A percentile compares a stretch with the other conserved stretches of the same genome.
Conservation (phyloP, 2,113 vertebrate species). For the Campylomormyrus numenius region DNA sequence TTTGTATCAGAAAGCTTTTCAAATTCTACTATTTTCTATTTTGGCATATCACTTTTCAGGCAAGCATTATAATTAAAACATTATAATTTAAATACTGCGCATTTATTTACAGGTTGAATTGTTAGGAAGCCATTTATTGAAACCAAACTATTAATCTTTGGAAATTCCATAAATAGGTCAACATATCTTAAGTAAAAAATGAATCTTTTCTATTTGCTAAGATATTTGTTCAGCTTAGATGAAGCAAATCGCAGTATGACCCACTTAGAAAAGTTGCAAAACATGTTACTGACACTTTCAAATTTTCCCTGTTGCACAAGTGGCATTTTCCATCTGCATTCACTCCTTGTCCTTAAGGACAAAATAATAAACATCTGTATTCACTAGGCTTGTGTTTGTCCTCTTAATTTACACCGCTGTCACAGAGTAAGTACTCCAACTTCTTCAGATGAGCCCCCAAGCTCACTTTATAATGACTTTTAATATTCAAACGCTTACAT, state of each 20-base stretch:
- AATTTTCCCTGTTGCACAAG: background rate
- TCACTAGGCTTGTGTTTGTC: background rate
- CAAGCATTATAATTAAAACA: background rate
- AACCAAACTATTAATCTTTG: background rate
- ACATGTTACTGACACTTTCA: background rate
- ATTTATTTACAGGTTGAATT: background rate
- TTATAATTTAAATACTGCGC: background rate
- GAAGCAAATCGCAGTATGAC: background rate
- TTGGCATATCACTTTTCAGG: background rate
- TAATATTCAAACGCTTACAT: background rate
- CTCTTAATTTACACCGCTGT: background rate
- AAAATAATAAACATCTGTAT: background rate
- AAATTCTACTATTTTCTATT: background rate
- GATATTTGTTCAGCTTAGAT: background rate
- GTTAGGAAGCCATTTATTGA: background rate
- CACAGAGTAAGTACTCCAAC: background rate
- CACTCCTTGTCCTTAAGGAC: background rate
- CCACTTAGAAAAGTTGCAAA: background rate
- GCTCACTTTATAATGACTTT: constrained; percentile 4
- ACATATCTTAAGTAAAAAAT: background rate
- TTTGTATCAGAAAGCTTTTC: background rate
- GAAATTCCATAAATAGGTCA: background rate
- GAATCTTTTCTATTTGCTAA: background rate
- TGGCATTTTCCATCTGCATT: background rate
- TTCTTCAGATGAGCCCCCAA: background rate